Base-by-base conservation (phyloP, 2,797 vertebrate species). In the Buceros bicornis region DNA sequence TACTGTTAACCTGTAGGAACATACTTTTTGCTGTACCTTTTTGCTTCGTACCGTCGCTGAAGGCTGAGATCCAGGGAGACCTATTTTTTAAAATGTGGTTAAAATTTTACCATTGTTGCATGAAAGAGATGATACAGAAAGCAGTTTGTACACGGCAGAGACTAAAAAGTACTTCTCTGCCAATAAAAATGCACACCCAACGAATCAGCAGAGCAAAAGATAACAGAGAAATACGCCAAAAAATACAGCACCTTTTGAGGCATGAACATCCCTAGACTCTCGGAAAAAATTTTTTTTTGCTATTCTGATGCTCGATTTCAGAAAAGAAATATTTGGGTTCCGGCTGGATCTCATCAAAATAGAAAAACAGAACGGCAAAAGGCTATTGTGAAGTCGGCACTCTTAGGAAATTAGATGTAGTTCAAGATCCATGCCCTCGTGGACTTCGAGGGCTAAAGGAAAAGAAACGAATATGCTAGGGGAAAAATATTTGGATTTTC, bases 51-150 rank as follows among this genome's bases (percentile, higher is more conserved):
- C 54, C 26, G n/a, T 90, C 58, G 37, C 72, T 66, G 85, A 90
- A 87, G 77, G 28, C 58, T 85, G 91, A 96, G 91, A 93, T 69
- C 79, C 82, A 64, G 87, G 43, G 94, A 96, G 74, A 97, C 58
- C 88, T 64, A 62, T 78, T 93, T 93, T 91, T 73, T 57, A 94
- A 97, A 96, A 84, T 66, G 51, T 80, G 91, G 50, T 90, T 89
- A 95, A 88, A 80, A 8, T 95, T 91, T 95, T 94, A 95, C 94
- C 95, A 89, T 92, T 91, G 93, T 95, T 93, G 58, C 89, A 90
- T 90, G 95, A 95, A 97, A 96, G 90, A 86, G 90, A 65, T 82
- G 90, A 93, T 92, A 94, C 81, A 96, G 96, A 93, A 97, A 96
- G 92, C 77, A 85, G 78, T 90, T 76, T 96, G 93, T 84, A 53